These are phyloP conservation scores for Sebastolobus altivelis DNA, from an alignment of 2,797 vertebrate genomes.

Conservation along the genomic window DNA sequence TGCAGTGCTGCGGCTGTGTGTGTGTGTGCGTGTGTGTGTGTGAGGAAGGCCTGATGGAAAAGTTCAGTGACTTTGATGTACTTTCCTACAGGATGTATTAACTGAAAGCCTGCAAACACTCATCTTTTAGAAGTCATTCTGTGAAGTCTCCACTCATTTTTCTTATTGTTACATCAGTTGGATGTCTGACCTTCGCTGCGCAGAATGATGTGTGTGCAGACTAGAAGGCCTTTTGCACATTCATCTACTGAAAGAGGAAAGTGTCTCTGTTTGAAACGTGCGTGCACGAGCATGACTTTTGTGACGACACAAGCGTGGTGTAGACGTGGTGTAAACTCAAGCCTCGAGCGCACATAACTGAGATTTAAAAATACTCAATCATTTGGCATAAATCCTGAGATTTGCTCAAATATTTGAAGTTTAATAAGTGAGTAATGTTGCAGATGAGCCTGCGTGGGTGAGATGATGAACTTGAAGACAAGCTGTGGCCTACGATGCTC, in stretches of 20 bases:
- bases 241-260: neutral
- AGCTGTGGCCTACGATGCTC: neutral
- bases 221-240: neutral
- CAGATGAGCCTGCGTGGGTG: neutral
- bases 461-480: neutral
- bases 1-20: conserved; percentile 9
- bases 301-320: neutral
- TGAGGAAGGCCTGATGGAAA: neutral
- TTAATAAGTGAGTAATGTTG: neutral
- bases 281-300: neutral
- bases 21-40: neutral
- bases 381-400: neutral
- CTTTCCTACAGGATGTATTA: neutral
- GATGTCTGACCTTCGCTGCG: neutral
- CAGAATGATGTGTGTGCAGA: neutral
- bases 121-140: neutral
- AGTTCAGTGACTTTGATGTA: neutral
- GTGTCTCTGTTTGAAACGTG: neutral
- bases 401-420: neutral
- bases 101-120: neutral
- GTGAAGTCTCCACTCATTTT: neutral
- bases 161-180: neutral
- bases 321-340: neutral
- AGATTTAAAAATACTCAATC: neutral
- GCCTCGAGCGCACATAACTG: neutral